These are phyloP conservation scores for Tragelaphus oryx DNA, from an alignment of 2,797 vertebrate genomes.

Conservation along the genomic window DNA sequence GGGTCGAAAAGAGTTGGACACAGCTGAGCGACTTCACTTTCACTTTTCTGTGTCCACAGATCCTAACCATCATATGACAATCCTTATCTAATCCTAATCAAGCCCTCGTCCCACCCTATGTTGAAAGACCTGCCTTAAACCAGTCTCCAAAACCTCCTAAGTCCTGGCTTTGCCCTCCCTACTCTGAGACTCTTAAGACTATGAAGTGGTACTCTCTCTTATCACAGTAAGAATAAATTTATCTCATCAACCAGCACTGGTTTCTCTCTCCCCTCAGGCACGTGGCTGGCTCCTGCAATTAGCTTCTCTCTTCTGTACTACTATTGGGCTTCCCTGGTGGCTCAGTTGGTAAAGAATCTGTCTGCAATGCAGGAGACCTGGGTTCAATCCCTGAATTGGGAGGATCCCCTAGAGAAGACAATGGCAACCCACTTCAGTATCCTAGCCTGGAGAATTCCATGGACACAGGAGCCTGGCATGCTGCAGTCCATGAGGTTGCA, in stretches of 20 bases:
- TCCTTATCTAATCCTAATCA: not conserved
- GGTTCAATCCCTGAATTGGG: not conserved
- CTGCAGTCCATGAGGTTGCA: not conserved
- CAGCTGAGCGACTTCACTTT: not conserved
- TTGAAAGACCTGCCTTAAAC: not conserved
- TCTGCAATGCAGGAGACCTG: not conserved
- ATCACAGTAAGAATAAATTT: not conserved
- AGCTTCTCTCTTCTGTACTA: not conserved
- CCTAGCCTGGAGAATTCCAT: not conserved
- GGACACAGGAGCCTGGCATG: not conserved
- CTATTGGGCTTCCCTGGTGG: not conserved
- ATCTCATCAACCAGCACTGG: not conserved
- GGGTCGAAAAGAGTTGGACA: not conserved
- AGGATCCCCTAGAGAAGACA: not conserved
- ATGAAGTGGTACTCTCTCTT: not conserved
- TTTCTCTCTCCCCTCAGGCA: not conserved
- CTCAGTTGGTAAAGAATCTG: not conserved
- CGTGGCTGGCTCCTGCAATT: not conserved
- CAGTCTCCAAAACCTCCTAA: not conserved
- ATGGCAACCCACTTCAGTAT: not conserved
- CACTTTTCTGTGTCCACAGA: not conserved
- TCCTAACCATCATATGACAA: not conserved
- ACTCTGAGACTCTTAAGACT: not conserved
- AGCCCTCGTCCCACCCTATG: no score
- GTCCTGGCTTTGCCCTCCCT: not conserved